Percentiles rank a stretch among this genome's conserved stretches.
phyloP scores from a whole-genome alignment of 1,140 invertebrate species.

The Euborellia annulipes region DNA sequence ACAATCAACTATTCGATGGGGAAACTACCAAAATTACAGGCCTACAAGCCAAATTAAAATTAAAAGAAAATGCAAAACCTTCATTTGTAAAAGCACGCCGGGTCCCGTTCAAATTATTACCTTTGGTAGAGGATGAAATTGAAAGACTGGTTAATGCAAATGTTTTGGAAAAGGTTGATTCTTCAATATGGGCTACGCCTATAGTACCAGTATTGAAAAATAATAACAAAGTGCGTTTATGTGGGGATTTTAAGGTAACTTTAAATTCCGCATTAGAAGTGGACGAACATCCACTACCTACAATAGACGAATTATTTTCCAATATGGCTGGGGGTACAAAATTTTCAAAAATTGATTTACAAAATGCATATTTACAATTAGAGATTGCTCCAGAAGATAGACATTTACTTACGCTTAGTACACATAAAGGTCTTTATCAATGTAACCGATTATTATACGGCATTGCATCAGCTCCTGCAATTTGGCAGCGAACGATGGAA shows the following conservation, averaged over 20 bases:
- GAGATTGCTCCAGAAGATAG: constrained; percentile 19
- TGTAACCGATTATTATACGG: constrained; percentile 22
- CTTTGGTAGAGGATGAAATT: constrained; percentile 19
- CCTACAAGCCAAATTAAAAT: too few relatives aligned
- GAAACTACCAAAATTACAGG: too few relatives aligned
- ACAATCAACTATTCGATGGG: too few relatives aligned
- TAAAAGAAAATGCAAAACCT: too few relatives aligned
- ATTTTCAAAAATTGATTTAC: constrained; percentile 16
- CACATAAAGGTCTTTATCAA: constrained; percentile 23
- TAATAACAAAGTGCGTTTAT: constrained; percentile 24
- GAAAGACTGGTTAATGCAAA: constrained; percentile 17
- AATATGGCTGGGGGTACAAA: constrained; percentile 12
- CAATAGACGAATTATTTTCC: constrained; percentile 17
- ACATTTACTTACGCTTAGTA: constrained; percentile 22
- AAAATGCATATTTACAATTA: constrained; percentile 16
- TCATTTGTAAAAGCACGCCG: constrained; percentile 21
- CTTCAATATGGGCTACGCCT: constrained; percentile 26
- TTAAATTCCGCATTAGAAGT: constrained; percentile 13
- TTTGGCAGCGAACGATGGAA: constrained; percentile 21
- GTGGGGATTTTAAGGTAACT: constrained; percentile 22
- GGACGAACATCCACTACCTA: constrained; percentile 17
- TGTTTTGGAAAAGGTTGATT: constrained; percentile 22
- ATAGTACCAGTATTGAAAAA: constrained; percentile 27
- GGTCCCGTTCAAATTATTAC: constrained; percentile 18
- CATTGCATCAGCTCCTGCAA: constrained; percentile 19